A percentile compares a stretch with the other conserved stretches of the same genome.
These are phyloP conservation scores for Cosmopolites sordidus DNA, from an alignment of 2,888 invertebrate species.

Conservation along the genomic window DNA sequence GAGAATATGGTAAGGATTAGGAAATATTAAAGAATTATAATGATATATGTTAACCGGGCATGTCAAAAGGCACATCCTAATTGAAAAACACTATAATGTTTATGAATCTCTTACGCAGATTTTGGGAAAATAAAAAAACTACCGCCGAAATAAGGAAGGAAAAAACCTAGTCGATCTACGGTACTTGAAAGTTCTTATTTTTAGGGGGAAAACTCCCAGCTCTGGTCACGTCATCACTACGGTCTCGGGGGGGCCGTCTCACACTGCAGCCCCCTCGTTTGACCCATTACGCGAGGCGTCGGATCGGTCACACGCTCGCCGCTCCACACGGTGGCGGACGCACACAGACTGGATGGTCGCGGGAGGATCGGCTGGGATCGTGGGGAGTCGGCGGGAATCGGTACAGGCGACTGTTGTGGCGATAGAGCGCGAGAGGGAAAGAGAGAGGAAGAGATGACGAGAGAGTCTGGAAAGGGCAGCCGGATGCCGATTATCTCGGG, in stretches of 20 bases:
- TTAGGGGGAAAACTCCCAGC: not conserved
- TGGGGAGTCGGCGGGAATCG: conserved; percentile 39
- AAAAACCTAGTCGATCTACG: too few species aligned
- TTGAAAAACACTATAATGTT: too few species aligned
- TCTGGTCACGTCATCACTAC: conserved; percentile 19
- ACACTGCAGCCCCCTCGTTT: conserved; percentile 21
- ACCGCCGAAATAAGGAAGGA: too few species aligned
- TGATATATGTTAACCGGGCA: too few species aligned
- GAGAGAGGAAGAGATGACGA: not conserved
- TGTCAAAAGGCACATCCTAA: too few species aligned
- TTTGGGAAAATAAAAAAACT: too few species aligned
- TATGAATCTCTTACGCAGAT: conserved; percentile 5
- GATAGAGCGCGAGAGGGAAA: not conserved
- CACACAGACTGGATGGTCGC: conserved; percentile 45
- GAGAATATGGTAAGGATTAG: too few species aligned
- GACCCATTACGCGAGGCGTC: conserved; percentile 35
- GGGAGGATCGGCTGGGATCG: conserved; percentile 41
- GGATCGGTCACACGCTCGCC: conserved; percentile 46
- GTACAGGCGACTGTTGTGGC: conserved; percentile 3
- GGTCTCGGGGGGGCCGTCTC: conserved; percentile 15
- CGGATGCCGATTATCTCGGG: not conserved
- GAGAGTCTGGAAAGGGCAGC: not conserved
- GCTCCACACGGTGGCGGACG: conserved; percentile 42
- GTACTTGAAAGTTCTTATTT: not conserved
- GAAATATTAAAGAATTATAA: too few species aligned